A percentile compares a stretch with the other conserved stretches of the same genome.
These are phyloP conservation scores for Erpobdella octoculata DNA, from an alignment of 2,888 invertebrate species.

Conservation along the genomic window DNA sequence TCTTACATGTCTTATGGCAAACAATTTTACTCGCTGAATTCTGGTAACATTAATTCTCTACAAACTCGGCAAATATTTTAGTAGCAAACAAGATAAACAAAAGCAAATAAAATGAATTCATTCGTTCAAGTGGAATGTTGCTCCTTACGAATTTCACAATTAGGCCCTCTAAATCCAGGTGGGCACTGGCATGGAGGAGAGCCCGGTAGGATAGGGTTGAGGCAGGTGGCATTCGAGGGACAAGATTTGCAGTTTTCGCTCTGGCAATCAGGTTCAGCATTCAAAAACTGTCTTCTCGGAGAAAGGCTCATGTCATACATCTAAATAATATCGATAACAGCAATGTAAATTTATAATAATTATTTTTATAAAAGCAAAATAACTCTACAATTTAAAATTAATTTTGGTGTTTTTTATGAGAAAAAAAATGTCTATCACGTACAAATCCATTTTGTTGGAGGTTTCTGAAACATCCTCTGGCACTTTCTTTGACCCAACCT, in stretches of 20 bases:
- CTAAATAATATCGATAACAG: slow-evolving; percentile 50
- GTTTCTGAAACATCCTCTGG: slow-evolving; percentile 91
- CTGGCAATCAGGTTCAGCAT: slow-evolving; percentile 76
- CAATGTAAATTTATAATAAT: neutral
- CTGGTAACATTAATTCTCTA: neutral
- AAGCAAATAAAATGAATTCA: too few relatives aligned
- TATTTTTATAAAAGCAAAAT: neutral
- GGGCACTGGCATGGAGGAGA: slow-evolving; percentile 72
- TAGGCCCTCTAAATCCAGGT: slow-evolving; percentile 79
- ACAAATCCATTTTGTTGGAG: slow-evolving; percentile 78
- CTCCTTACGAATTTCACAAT: slow-evolving; percentile 51
- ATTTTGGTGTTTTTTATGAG: too few relatives aligned
- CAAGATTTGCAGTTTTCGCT: slow-evolving; percentile 55
- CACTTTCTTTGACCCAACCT: slow-evolving; percentile 60
- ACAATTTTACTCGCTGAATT: too few relatives aligned
- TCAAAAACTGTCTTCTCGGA: slow-evolving; percentile 64
- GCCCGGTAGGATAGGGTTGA: slow-evolving; percentile 58
- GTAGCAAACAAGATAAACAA: neutral
- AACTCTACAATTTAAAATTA: too few relatives aligned
- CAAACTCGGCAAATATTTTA: neutral
- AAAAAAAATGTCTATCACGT: neutral
- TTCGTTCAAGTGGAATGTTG: too few relatives aligned
- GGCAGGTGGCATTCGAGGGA: slow-evolving; percentile 65
- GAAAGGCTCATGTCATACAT: slow-evolving; percentile 71
- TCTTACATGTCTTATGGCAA: too few relatives aligned